Evolutionary conservation across 1,140 invertebrate genomes (phyloP), one percentile per base, ranked within the genome.

Genomic region (Ruditapes philippinarum): DNA sequence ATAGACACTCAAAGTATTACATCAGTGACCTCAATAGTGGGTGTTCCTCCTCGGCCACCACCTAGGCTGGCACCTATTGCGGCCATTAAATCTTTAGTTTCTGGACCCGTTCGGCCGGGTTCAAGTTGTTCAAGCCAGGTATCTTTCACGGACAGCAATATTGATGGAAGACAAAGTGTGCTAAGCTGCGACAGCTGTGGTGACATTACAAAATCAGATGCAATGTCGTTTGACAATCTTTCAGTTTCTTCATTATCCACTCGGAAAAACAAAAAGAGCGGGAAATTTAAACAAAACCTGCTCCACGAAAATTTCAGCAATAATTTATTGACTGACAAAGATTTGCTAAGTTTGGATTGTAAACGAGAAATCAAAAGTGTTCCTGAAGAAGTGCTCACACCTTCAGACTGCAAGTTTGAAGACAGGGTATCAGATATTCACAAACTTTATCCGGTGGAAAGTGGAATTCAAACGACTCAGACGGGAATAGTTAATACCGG

Each of bases 21-120:
- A n/a, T 86, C 76, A 33, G 60, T 45, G 5, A 89, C 82, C 19
- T 70, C 85, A 2, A 83, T 31, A n/a, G 25, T 51, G 3, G 68
- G 76, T 33, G 22, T 70, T 65, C 88, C 83, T 7, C 83, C 84
- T 22, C 57, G 81, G 31, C 87, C 90, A 11, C 88, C 90, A 14
- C 80, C 85, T 0, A 84, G 90, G 73, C 57, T 91, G 40, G 88
- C 70, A 38, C 90, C 90, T 22, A 82, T 89, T 38, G 28, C 45
- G 14, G 22, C 38, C 17, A 25, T 73, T 25, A 73, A 68, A 36
- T 25, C 36, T 9, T 74, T 89, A 22, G 28, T 14, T 19, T 28
- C 33, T 11, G 28, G 45, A 25, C n/a, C 36, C 14, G 57, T 9
- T 57, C 38, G 74, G 25, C 84, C 54, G 51, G 84, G 74, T 42